phyloP scores from a whole-genome alignment of 2,888 invertebrate genomes.

The Margaritifera margaritifera region DNA sequence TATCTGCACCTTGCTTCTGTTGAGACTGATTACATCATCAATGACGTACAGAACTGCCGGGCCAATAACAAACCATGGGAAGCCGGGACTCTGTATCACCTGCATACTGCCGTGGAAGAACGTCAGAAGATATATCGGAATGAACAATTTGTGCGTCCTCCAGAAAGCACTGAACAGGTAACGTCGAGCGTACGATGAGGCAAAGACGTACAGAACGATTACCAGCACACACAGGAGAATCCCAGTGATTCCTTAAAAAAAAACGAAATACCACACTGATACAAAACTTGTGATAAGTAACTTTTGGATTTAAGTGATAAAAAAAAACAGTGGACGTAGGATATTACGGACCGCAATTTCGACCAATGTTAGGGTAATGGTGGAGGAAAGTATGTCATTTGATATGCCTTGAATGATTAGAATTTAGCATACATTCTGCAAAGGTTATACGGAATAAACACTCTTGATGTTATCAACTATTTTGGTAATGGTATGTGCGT shows the following conservation, averaged over 20 bases:
- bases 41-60: conserved; percentile 77
- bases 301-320: too few relatives aligned
- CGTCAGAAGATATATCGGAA: conserved; percentile 77
- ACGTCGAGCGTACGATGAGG: conserved; percentile 75
- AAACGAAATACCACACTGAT: too few relatives aligned
- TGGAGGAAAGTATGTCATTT: too few relatives aligned
- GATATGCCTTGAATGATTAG: too few relatives aligned
- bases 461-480: too few relatives aligned
- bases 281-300: too few relatives aligned
- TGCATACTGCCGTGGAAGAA: conserved; percentile 78
- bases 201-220: conserved; percentile 77
- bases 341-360: too few relatives aligned
- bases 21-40: conserved; percentile 76
- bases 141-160: conserved; percentile 77
- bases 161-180: conserved; percentile 78
- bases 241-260: conserved; percentile 76
- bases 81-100: conserved; percentile 77
- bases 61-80: conserved; percentile 77
- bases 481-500: too few relatives aligned
- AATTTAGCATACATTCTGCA: too few relatives aligned
- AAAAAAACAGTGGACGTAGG: too few relatives aligned
- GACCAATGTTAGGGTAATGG: too few relatives aligned
- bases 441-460: too few relatives aligned
- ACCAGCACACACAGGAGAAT: conserved; percentile 75
- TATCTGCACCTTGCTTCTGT: conserved; percentile 78